Percentiles rank a stretch among this genome's conserved stretches.
Evolutionary conservation across 2,797 vertebrate genomes (phyloP).

Genomic region (Notolabrus celidotus): DNA sequence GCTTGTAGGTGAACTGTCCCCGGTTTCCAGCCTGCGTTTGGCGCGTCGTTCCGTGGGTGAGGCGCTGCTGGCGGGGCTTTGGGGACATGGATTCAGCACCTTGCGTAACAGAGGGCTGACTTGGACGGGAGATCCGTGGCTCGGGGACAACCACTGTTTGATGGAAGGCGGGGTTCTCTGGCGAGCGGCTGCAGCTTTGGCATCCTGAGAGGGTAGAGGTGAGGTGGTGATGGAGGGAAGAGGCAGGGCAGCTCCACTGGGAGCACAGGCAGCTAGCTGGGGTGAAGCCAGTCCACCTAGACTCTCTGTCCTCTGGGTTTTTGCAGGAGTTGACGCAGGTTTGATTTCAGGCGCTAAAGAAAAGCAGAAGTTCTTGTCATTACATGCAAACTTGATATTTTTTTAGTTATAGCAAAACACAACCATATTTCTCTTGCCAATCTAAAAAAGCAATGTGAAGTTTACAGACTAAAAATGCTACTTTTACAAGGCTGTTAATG

Average conservation of each 20-base stretch:
- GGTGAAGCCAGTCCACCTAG: conserved; percentile 83
- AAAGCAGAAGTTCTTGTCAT: conserved; percentile 23
- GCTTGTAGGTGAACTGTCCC: conserved; percentile 45
- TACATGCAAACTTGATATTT: neutral
- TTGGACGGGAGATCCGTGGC: conserved; percentile 68
- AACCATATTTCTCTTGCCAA: too few species aligned
- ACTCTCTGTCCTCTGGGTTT: conserved; percentile 77
- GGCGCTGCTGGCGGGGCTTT: conserved; percentile 66
- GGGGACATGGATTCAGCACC: conserved; percentile 85
- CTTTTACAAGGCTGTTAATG: neutral
- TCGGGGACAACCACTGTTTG: conserved; percentile 88
- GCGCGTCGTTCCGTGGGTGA: conserved; percentile 85
- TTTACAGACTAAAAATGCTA: too few species aligned
- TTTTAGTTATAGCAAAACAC: too few species aligned
- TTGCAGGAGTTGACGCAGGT: conserved; percentile 86
- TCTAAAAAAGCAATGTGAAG: neutral
- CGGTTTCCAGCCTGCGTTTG: conserved; percentile 92
- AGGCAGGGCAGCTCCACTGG: conserved; percentile 88
- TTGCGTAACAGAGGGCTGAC: conserved; percentile 75
- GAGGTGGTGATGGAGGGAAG: conserved; percentile 88
- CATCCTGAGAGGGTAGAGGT: conserved; percentile 52
- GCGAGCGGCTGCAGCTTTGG: conserved; percentile 53
- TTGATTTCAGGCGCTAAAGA: conserved; percentile 54
- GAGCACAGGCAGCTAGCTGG: conserved; percentile 87
- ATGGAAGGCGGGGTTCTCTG: conserved; percentile 83